Conservation (phyloP, 2,888 invertebrate genomes). For the Nemoura dubitans region DNA sequence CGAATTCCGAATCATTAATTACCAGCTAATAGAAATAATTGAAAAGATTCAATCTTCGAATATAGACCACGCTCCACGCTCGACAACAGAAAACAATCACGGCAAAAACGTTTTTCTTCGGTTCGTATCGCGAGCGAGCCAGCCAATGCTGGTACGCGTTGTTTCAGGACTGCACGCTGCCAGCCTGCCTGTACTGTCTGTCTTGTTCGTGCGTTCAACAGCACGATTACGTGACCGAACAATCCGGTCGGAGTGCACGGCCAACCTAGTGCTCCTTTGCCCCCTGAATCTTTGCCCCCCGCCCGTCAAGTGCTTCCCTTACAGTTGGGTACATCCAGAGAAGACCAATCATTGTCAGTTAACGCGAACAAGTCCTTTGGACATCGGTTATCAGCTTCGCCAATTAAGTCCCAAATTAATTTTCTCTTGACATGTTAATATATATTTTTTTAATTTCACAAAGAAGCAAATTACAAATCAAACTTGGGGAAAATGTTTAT, state of each 20-base stretch:
- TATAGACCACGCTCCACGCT: neutral
- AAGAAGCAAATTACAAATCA: no score
- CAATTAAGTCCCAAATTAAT: no score
- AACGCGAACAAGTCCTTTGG: no score
- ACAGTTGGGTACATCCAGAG: no score
- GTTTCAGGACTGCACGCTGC: no score
- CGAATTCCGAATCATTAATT: neutral
- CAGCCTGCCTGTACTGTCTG: neutral
- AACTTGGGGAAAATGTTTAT: no score
- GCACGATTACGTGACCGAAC: conserved; percentile 17
- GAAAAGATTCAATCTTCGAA: neutral
- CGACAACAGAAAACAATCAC: neutral
- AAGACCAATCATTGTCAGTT: no score
- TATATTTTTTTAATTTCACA: no score
- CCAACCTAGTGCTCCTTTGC: neutral
- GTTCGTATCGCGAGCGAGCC: neutral
- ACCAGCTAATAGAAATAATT: neutral
- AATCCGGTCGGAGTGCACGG: neutral
- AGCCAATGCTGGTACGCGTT: neutral
- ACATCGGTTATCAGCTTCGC: no score
- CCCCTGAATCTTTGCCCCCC: no score
- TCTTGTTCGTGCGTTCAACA: conserved; percentile 28
- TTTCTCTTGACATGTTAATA: no score
- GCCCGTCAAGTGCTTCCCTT: no score
- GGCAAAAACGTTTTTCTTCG: neutral